Evolutionary conservation across 2,113 vertebrate genomes (phyloP), one percentile per base, ranked within the genome.

Genomic region (Myocastor coypus): DNA sequence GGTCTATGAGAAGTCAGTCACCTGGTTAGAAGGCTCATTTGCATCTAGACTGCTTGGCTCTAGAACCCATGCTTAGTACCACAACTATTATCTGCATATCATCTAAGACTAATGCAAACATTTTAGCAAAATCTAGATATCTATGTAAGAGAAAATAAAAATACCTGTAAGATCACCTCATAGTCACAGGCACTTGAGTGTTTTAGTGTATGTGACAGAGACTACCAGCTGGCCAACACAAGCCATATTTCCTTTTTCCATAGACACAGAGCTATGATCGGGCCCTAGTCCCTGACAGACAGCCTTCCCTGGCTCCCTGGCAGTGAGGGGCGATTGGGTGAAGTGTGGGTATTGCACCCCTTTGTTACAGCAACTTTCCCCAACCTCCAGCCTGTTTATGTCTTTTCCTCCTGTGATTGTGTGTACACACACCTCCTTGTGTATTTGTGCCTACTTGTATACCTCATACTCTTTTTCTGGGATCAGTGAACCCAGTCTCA

Each of bases 81-180:
- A 50, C 34, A 20, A 46, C 69, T 71, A 24, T 78, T 83, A 40
- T 64, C 91, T 69, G 7, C n/a, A 28, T 1, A 32, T 5, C 17
- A 42, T 34, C 55, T 59, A 26, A 93, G 77, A n/a, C n/a, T 12
- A 12, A 71, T 73, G 37, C 26, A 52, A 89, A 91, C 24, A 57
- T 16, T 81, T 90, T 28, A 68, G 80, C 75, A 77, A 89, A 83
- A 82, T 20, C 37, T 50, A 94, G 40, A 26, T 83, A 85, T 68
- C 34, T 83, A 26, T 5, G 1, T 28, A 64, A 91, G 34, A 89
- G 82, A 85, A 89, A 89, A 88, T 64, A 42, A 86, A 93, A 91
- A 42, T 82, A 59, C 14, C 2, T 7, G 2, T 8, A 94, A 89
- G 16, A 17, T 5, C 1, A 30, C 17, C 55, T 91, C 11, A 57